Percentiles rank a stretch among this genome's conserved stretches.
Conservation (phyloP, 2,113 vertebrate genomes). For the Chaetura pelagica region DNA sequence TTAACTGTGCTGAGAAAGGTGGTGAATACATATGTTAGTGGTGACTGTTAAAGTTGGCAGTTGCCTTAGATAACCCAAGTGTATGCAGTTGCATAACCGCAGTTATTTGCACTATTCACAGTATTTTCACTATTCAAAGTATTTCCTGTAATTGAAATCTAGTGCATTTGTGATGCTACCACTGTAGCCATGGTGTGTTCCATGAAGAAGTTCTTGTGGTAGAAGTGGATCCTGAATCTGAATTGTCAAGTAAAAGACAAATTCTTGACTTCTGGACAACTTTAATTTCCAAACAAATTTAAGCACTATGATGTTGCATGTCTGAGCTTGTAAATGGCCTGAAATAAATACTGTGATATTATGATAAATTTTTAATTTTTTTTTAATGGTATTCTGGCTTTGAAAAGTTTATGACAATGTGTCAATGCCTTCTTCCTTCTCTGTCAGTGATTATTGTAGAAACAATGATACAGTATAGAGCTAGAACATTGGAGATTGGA, state of each 20-base stretch:
- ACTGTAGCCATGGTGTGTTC: background rate
- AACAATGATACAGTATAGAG: background rate
- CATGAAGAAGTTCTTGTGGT: background rate
- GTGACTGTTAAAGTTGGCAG: background rate
- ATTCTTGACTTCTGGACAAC: background rate
- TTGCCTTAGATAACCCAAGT: background rate
- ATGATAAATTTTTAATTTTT: background rate
- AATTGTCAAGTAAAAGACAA: background rate
- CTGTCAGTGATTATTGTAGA: background rate
- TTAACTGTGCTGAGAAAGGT: background rate
- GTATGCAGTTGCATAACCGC: background rate
- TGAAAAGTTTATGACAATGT: background rate
- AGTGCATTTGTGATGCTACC: background rate
- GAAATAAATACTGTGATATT: background rate
- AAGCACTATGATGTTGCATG: background rate
- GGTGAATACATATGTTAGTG: background rate
- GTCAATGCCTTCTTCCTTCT: background rate
- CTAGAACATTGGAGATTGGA: background rate
- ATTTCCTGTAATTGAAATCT: slow-evolving; percentile 4
- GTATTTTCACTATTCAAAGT: background rate
- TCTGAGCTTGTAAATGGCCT: background rate
- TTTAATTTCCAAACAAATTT: background rate
- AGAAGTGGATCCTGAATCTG: background rate
- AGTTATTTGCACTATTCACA: background rate
- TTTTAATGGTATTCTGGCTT: background rate